phyloP scores from a whole-genome alignment of 53 echinoderm and acorn worm genomes.

The Patiria pectinifera region DNA sequence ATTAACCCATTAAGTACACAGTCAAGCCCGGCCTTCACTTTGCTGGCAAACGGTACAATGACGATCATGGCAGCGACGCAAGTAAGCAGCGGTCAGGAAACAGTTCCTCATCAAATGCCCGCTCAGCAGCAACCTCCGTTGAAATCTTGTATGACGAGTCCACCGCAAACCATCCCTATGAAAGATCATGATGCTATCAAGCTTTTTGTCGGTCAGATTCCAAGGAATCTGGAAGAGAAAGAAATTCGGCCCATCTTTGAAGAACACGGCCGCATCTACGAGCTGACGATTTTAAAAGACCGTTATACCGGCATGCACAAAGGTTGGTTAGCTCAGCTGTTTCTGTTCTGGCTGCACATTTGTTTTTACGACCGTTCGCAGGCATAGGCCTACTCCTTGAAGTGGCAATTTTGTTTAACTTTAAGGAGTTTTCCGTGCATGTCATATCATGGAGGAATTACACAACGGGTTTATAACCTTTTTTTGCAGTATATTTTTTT shows the following conservation, averaged over 20 bases:
- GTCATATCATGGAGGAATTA: too few species aligned
- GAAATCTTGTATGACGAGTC: slow-evolving; percentile 82
- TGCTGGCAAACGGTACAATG: slow-evolving; percentile 76
- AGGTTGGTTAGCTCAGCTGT: slow-evolving; percentile 65
- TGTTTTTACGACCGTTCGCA: too few species aligned
- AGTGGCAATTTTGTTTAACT: too few species aligned
- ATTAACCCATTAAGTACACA: slow-evolving; percentile 68
- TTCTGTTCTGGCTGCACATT: not conserved
- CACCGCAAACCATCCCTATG: slow-evolving; percentile 98
- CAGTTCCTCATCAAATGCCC: slow-evolving; percentile 74
- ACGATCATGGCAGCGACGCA: slow-evolving; percentile 99
- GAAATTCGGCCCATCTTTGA: slow-evolving; percentile 96
- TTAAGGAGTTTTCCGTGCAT: too few species aligned
- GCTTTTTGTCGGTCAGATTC: slow-evolving; percentile 98
- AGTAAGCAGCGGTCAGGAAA: slow-evolving; percentile 80
- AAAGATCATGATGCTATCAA: slow-evolving; percentile 99
- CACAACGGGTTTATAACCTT: too few species aligned
- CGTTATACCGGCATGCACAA: slow-evolving; percentile 98
- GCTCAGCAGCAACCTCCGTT: slow-evolving; percentile 71
- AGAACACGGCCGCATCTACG: slow-evolving; percentile 95
- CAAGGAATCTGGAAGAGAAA: slow-evolving; percentile 95
- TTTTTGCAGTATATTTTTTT: too few species aligned
- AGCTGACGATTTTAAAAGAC: slow-evolving; percentile 96
- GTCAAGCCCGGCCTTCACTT: slow-evolving; percentile 14
- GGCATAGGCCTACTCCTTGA: too few species aligned